Base-by-base conservation (phyloP, 2,113 vertebrate species). In the Monopterus albus region DNA sequence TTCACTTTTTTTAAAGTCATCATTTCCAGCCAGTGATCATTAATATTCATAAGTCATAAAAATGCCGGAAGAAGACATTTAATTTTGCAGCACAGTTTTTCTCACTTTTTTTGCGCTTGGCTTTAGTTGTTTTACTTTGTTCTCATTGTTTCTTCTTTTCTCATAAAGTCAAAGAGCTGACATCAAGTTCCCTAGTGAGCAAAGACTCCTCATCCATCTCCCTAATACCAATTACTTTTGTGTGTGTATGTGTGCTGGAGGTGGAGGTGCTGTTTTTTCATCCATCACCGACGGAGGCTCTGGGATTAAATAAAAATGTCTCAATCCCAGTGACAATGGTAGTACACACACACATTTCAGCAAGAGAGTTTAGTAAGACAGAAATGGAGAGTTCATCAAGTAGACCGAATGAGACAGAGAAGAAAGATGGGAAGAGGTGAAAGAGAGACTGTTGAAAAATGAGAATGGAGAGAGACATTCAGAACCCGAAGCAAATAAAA, bases 291-390 rank as follows among this genome's bases (percentile, higher is more conserved):
- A 62, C 73, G 73, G 62, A 72, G 18, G 60, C 78, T 69, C 68
- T 78, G 39, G 76, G 78, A 83, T 86, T 86, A 84, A 88, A 90
- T 88, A 88, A 74, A 90, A 88, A 87, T 88, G 71, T 84, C 86
- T 89, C 87, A 83, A 72, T 81, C 70, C 53, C 58, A 62, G 33
- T 81, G 72, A 76, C 77, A 71, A 69, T 57, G 51, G 57, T 28
- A 60, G 36, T 21, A 36, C 39, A 42, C 29, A 31, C 50, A 36
- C 47, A 21, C 17, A 47, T 42, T 46, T 65, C 46, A 62, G 35
- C 53, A 13, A 50, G 35, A 28, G 33, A 72, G 38, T 47, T 31
- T 28, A 21, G 42, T 21, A 43, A 1, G 7, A 79, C 18, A 71
- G 29, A 74, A 42, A 73, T 3, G 45, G 36, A 71, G 58, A 28